phyloP scores from a whole-genome alignment of 1,140 invertebrate species.

The Drosophila kikkawai region DNA sequence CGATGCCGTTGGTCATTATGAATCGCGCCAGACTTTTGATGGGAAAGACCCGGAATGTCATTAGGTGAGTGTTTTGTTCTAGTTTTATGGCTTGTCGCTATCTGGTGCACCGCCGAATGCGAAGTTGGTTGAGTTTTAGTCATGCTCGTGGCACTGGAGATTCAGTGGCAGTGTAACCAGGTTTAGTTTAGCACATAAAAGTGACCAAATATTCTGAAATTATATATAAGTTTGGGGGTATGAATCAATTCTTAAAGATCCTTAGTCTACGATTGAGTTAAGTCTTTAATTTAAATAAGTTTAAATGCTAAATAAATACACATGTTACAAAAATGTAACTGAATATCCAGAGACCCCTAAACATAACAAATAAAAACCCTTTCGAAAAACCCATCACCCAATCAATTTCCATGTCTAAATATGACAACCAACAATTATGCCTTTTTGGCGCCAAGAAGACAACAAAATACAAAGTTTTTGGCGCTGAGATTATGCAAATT shows the following conservation, averaged over 20 bases:
- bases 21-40: constrained; percentile 80
- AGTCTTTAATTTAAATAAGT: too few species aligned
- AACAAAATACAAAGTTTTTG: constrained; percentile 41
- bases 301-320: too few species aligned
- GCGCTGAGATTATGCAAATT: constrained; percentile 71
- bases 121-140: neutral
- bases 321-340: neutral
- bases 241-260: too few species aligned
- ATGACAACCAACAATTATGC: constrained; percentile 24
- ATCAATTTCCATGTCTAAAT: neutral
- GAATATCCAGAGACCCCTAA: neutral
- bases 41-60: constrained; percentile 80
- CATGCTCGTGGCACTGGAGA: constrained; percentile 3
- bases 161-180: neutral
- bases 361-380: neutral
- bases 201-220: neutral
- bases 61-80: constrained; percentile 68
- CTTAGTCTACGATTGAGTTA: too few species aligned
- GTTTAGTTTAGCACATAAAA: neutral
- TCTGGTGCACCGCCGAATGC: constrained; percentile 20
- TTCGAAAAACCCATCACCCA: constrained; percentile 15
- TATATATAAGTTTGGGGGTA: neutral
- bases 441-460: constrained; percentile 61
- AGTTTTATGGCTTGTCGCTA: constrained; percentile 59
- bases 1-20: constrained; percentile 58